Evolutionary conservation across 1,140 invertebrate species (phyloP).

Genomic region (Lepidurus couesii): DNA sequence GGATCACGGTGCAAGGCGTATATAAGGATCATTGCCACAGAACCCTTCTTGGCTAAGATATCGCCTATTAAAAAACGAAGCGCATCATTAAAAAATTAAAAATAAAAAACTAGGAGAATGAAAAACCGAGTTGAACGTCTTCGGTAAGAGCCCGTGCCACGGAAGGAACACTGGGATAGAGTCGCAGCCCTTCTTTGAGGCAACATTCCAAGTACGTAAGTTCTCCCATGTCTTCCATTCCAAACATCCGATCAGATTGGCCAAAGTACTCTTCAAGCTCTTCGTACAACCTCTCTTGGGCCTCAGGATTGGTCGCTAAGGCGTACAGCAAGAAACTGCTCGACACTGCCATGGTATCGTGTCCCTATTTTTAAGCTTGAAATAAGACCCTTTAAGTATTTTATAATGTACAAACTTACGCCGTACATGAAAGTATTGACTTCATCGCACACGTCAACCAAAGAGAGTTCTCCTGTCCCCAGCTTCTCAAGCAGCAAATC

Average conservation of each 20-base stretch:
- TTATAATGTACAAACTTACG: neutral
- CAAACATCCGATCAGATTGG: conserved; percentile 15
- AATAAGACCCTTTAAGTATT: neutral
- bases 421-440: conserved; percentile 51
- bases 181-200: conserved; percentile 55
- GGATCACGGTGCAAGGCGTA: conserved; percentile 60
- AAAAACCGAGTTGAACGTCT: conserved; percentile 45
- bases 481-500: conserved; percentile 51
- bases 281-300: conserved; percentile 46
- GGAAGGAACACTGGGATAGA: conserved; percentile 58
- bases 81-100: neutral
- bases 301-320: conserved; percentile 45
- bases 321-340: conserved; percentile 45
- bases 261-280: conserved; percentile 33
- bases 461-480: conserved; percentile 43
- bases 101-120: neutral
- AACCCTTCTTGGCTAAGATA: conserved; percentile 30
- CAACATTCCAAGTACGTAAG: conserved; percentile 58
- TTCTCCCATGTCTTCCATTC: conserved; percentile 37
- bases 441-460: conserved; percentile 50
- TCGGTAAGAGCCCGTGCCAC: conserved; percentile 47
- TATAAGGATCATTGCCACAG: conserved; percentile 45
- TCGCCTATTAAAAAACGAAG: conserved; percentile 28
- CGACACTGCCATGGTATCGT: conserved; percentile 51
- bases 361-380: conserved; percentile 44